Evolutionary conservation across 2,113 vertebrate species (phyloP).

Genomic region (Miniopterus natalensis): DNA sequence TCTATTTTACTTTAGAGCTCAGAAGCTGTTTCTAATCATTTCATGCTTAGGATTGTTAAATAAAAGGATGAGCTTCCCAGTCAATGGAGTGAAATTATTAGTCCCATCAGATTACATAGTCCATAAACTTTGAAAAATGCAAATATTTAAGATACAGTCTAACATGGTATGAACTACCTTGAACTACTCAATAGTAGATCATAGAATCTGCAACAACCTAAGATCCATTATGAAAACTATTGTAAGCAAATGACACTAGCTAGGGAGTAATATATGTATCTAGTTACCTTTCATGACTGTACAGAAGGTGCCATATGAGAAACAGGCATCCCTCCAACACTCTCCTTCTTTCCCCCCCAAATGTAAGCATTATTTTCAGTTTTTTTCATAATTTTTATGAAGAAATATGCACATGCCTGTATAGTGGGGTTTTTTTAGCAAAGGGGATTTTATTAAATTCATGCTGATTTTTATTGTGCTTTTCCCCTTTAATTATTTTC

Average conservation of each 20-base stretch:
- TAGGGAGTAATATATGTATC: not conserved
- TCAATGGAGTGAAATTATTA: conserved; percentile 52
- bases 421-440: not conserved
- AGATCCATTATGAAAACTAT: not conserved
- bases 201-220: not conserved
- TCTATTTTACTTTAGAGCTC: not conserved
- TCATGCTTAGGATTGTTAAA: conserved; percentile 1
- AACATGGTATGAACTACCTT: not conserved
- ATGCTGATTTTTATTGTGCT: not conserved
- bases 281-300: not conserved
- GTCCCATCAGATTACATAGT: not conserved
- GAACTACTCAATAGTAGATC: not conserved
- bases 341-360: not conserved
- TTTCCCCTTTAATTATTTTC: not conserved
- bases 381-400: not conserved
- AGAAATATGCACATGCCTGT: not conserved
- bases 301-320: not conserved
- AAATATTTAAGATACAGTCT: conserved; percentile 3
- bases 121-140: not conserved
- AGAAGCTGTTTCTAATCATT: conserved; percentile 36
- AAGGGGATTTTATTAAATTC: not conserved
- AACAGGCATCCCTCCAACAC: not conserved
- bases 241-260: not conserved
- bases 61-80: not conserved
- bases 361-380: not conserved